Conservation (phyloP, 1,140 invertebrate genomes). For the Pygmarrhopalites habei region DNA sequence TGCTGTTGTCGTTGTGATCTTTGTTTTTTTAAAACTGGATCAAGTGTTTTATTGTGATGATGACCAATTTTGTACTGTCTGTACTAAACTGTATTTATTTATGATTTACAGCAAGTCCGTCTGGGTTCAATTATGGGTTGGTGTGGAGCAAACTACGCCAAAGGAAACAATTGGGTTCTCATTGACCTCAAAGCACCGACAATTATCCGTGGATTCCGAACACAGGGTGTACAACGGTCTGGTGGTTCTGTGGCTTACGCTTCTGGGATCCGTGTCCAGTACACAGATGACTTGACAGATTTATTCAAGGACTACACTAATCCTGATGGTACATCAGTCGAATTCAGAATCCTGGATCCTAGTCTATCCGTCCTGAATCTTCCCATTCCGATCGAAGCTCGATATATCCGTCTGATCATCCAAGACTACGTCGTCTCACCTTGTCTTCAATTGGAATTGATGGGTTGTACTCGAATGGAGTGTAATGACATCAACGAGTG, state of each 20-base stretch:
- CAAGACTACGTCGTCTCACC: constrained; percentile 82
- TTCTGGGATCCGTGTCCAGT: constrained; percentile 74
- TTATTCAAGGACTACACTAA: constrained; percentile 84
- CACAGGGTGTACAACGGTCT: constrained; percentile 70
- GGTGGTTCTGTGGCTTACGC: constrained; percentile 77
- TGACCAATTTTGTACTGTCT: no score
- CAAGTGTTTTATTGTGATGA: no score
- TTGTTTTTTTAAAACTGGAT: no score
- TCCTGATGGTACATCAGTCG: constrained; percentile 82
- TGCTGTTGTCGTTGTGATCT: no score
- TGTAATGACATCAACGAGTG: constrained; percentile 92
- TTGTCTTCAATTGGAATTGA: constrained; percentile 83
- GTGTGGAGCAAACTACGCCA: constrained; percentile 77
- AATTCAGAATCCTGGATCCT: constrained; percentile 78
- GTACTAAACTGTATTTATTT: neutral
- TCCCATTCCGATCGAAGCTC: constrained; percentile 82
- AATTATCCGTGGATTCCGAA: constrained; percentile 79
- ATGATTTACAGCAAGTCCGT: constrained; percentile 57
- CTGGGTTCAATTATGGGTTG: constrained; percentile 68
- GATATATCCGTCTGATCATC: constrained; percentile 78
- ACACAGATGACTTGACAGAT: constrained; percentile 81
- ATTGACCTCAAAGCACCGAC: constrained; percentile 84
- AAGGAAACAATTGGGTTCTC: constrained; percentile 78
- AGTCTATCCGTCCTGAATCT: constrained; percentile 81
- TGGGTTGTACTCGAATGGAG: constrained; percentile 74